These are phyloP conservation scores for Gasterosteus nipponicus DNA, from an alignment of 2,113 vertebrate species.

Conservation along the genomic window DNA sequence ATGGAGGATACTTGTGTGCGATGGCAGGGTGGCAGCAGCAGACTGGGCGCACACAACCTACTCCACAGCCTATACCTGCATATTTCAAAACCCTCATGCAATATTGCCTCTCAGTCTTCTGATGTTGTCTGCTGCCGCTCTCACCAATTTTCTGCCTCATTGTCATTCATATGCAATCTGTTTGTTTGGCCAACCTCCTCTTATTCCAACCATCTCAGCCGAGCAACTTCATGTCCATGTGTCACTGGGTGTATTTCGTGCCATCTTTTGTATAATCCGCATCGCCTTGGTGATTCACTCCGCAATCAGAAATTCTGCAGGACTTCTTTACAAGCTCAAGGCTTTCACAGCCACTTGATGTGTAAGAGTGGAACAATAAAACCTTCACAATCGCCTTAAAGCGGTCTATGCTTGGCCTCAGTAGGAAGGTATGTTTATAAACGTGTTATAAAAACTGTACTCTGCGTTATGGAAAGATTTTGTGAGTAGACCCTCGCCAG, in stretches of 20 bases:
- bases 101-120: slow-evolving; percentile 63
- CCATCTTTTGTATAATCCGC: slow-evolving; percentile 60
- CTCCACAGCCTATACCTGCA: slow-evolving; percentile 69
- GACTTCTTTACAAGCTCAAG: slow-evolving; percentile 55
- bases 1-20: slow-evolving; percentile 49
- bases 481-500: not conserved
- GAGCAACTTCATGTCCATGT: slow-evolving; percentile 59
- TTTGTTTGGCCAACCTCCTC: slow-evolving; percentile 76
- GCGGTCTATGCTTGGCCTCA: slow-evolving; percentile 38
- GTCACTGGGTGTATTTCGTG: slow-evolving; percentile 54
- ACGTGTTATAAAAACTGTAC: slow-evolving; percentile 25
- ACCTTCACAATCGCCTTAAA: slow-evolving; percentile 27
- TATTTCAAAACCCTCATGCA: slow-evolving; percentile 76
- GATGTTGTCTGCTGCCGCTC: slow-evolving; percentile 60
- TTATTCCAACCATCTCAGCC: slow-evolving; percentile 53
- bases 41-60: slow-evolving; percentile 45
- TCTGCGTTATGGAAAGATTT: slow-evolving; percentile 33
- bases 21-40: slow-evolving; percentile 42
- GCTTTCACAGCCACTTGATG: slow-evolving; percentile 48
- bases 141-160: slow-evolving; percentile 77
- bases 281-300: slow-evolving; percentile 54
- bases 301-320: slow-evolving; percentile 33
- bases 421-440: slow-evolving; percentile 25
- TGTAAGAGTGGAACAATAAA: slow-evolving; percentile 58
- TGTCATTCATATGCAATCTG: slow-evolving; percentile 76